phyloP scores from a whole-genome alignment of 2,888 invertebrate genomes.

The Drosophila demipolita region DNA sequence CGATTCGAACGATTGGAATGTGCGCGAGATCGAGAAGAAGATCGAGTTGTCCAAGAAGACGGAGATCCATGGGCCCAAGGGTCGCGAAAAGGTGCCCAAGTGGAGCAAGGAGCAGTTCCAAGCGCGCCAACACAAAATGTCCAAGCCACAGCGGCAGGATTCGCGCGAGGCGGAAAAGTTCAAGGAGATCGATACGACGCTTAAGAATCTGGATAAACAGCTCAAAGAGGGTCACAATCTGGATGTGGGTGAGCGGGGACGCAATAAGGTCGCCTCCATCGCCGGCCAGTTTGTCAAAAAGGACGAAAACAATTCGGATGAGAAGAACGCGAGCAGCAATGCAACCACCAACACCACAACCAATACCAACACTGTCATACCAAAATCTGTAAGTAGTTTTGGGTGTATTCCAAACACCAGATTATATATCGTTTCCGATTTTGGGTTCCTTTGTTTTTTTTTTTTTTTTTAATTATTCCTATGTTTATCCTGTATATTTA shows the following conservation, averaged over 20 bases:
- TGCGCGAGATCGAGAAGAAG: conserved; percentile 95
- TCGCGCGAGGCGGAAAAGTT: conserved; percentile 87
- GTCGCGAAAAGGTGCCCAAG: conserved; percentile 93
- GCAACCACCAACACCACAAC: conserved; percentile 55
- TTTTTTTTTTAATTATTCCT: neutral
- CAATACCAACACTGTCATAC: conserved; percentile 74
- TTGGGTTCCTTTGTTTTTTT: conserved; percentile 14
- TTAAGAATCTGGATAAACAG: conserved; percentile 90
- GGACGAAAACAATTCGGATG: conserved; percentile 83
- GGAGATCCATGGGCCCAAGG: conserved; percentile 84
- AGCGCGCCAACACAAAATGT: conserved; percentile 90
- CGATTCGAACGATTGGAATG: conserved; percentile 95
- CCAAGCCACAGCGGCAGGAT: conserved; percentile 88
- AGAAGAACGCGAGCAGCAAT: conserved; percentile 80
- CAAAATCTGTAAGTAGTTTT: conserved; percentile 85
- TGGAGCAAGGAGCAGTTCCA: conserved; percentile 93
- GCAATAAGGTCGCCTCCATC: conserved; percentile 93
- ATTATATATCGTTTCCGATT: conserved; percentile 24
- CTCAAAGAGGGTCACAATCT: conserved; percentile 91
- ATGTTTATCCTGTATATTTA: conserved; percentile 33
- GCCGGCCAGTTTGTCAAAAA: conserved; percentile 90
- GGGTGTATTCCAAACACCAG: conserved; percentile 26
- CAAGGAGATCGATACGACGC: conserved; percentile 90
- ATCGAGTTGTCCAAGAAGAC: conserved; percentile 87
- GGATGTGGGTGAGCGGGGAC: conserved; percentile 88